Evolutionary conservation across 2,113 vertebrate genomes (phyloP), one percentile per base, ranked within the genome.

Genomic region (Gallinago paraguaiae): DNA sequence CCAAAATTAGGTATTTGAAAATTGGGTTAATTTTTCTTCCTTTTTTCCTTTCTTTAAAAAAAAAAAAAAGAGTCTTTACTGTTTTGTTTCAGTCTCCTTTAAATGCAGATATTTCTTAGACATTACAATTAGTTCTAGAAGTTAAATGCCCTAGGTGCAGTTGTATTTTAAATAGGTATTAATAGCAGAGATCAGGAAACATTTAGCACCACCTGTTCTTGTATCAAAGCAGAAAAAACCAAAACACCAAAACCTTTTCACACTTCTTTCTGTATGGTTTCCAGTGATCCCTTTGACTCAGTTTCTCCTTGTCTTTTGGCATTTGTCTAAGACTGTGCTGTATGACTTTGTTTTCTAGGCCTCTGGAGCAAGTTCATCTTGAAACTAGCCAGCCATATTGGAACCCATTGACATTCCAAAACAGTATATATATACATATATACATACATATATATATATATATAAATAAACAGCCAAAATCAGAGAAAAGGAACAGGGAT

Each of bases 331-430:
- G 97, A 98, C 96, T 97, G 80, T 91, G 76, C 97, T 97, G 79
- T 97, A 97, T 98, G 98, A 97, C 98, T 98, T 98, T 98, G 93
- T 99, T 98, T 99, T 98, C 96, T 98, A 99, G 99, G 99, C 99
- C 98, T 99, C 99, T 92, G 99, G 99, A 98, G 98, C 99, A 98
- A 99, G 98, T 98, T 99, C 99, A 97, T 98, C 99, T 98, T 99
- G 99, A 99, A 98, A 98, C 97, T 98, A 98, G 98, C 98, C 98
- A 98, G 97, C 98, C 98, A 97, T 98, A 97, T 97, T 97, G 98
- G 99, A 99, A 98, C 98, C 98, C 98, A 98, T 98, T 99, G 99
- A 99, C 99, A 99, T 99, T 99, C 99, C 99, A 99, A 98, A 99
- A 98, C 95, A 98, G 97, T 97, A 97, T 98, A 97, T 98, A 98